Conservation (phyloP, 35 echinoderm and acorn worm species). For the Heliocidaris tuberculata region DNA sequence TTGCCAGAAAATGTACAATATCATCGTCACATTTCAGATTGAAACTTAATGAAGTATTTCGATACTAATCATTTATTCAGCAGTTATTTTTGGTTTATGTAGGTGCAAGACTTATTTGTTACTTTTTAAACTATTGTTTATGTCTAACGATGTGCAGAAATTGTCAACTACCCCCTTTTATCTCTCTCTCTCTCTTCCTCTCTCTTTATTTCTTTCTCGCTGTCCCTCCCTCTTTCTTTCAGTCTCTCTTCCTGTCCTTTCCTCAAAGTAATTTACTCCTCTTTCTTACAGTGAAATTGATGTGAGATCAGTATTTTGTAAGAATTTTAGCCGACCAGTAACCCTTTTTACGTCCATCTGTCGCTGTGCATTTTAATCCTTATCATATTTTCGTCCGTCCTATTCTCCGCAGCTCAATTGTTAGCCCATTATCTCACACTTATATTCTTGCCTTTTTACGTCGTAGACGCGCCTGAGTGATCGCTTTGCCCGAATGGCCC, state of each 20-base stretch:
- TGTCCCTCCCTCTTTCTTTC: background rate
- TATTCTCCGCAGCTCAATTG: constrained; percentile 39
- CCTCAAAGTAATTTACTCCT: background rate
- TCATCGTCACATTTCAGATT: too few relatives aligned
- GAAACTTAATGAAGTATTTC: too few relatives aligned
- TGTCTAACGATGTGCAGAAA: too few relatives aligned
- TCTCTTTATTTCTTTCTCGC: too few relatives aligned
- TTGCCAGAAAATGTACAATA: too few relatives aligned
- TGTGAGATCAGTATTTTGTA: background rate
- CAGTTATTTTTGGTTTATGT: too few relatives aligned
- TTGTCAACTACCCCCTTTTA: background rate
- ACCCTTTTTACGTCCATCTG: constrained; percentile 34
- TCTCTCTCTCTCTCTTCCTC: too few relatives aligned
- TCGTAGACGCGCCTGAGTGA: constrained; percentile 12
- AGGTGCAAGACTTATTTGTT: too few relatives aligned
- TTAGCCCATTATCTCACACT: constrained; percentile 29
- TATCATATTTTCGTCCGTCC: constrained; percentile 29
- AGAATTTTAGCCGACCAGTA: background rate
- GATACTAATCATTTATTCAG: too few relatives aligned
- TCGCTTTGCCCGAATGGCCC: constrained; percentile 35
- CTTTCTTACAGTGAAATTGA: background rate
- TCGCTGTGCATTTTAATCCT: constrained; percentile 22
- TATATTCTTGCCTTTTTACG: constrained; percentile 28
- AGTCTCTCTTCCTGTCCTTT: too few relatives aligned
- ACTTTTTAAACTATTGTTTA: too few relatives aligned